Base-by-base conservation (phyloP, 2,797 vertebrate genomes). In the Schizopygopsis malacanthus region DNA sequence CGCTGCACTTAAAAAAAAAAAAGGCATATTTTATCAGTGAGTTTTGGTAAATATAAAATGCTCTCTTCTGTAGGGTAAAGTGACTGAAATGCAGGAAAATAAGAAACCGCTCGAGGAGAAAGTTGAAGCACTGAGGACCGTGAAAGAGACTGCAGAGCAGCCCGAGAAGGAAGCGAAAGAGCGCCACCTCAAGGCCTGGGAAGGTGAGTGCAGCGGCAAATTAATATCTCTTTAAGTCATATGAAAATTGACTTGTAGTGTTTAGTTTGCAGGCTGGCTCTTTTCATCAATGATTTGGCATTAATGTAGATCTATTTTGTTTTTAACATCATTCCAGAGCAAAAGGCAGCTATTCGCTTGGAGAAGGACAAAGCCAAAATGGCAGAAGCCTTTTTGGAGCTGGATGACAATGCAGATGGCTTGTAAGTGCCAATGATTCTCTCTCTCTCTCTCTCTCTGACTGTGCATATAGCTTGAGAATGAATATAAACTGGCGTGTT, bases 121-220 rank as follows among this genome's bases (percentile, higher is more conserved):
- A 83, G 95, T 98, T 85, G 97, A 98, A 63, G 83, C 90, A 12
- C 89, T 97, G 72, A 95, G 95, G 85, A 88, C 92, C 0, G 88
- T 93, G 9, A 98, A 98, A 90, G 97, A 98, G 61, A 91, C 93
- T 0, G 96, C 94, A 0, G 97, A 98, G 90, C 92, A 95, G 84
- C 97, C 97, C 0, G 97, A 98, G 89, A 96, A 95, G 89, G 97
- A 96, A 92, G 97, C 97, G 83, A 98, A 97, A 92, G 97, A 97
- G 28, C 93, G 89, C 90, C 97, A 98, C 84, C 95, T 94, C 54
- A 96, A 95, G 93, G 94, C 93, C 3, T 98, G 97, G 97, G 97
- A 98, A 91, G 97, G 97, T 97, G 91, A 92, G 75, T 75, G 7
- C 25, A 76, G 2, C 79, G 80, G 18, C 52, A 37, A n/a, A 43